Conservation (phyloP, 2,113 vertebrate species). For the Urocynchramus pylzowi region DNA sequence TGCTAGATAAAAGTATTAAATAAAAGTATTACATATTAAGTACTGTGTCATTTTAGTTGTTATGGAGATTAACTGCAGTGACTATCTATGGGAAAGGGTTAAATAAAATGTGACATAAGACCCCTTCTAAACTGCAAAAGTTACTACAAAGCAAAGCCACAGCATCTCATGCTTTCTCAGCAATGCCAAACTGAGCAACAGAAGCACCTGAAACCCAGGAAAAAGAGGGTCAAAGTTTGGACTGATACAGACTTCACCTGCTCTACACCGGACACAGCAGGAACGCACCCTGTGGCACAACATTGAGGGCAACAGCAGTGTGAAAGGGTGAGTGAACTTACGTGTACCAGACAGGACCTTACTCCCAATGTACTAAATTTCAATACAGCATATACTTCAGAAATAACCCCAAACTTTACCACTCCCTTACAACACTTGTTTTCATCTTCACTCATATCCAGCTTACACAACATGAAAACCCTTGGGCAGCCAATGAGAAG, state of each 20-base stretch:
- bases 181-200: neutral
- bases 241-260: neutral
- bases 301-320: accelerated
- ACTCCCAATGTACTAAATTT: neutral
- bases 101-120: neutral
- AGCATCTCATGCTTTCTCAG: neutral
- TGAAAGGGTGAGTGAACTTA: neutral
- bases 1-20: neutral
- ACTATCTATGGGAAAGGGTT: no score
- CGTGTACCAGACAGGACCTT: neutral
- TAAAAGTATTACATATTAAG: neutral
- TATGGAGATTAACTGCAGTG: neutral
- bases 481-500: neutral
- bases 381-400: neutral
- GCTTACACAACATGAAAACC: neutral
- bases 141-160: neutral
- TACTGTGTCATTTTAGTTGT: neutral
- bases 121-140: neutral
- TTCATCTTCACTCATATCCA: neutral
- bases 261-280: neutral
- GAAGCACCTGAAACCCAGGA: neutral
- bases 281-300: neutral
- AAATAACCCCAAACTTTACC: neutral
- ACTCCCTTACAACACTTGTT: neutral
- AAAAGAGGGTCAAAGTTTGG: neutral